phyloP scores from a whole-genome alignment of 2,888 invertebrate species.

The Carterocephalus palaemon region DNA sequence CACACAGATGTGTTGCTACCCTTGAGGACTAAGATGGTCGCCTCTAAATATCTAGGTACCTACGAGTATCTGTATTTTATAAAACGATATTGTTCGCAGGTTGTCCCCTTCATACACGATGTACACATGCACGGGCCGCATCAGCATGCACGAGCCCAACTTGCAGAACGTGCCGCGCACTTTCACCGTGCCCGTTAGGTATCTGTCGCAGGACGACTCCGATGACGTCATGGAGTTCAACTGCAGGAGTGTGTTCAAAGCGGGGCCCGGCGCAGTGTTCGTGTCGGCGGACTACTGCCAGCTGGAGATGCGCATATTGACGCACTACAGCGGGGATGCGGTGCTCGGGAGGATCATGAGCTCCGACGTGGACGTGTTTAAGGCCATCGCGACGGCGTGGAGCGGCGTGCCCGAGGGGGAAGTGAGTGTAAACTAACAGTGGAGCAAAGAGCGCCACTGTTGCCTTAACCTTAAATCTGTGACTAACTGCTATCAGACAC shows the following conservation, averaged over 20 bases:
- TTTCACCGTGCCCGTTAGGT: slow-evolving; percentile 80
- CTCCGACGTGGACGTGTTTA: slow-evolving; percentile 87
- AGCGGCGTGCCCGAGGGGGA: slow-evolving; percentile 81
- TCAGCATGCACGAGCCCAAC: slow-evolving; percentile 95
- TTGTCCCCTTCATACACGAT: slow-evolving; percentile 84
- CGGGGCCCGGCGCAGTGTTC: slow-evolving; percentile 79
- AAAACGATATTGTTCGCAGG: slow-evolving; percentile 58
- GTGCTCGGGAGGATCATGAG: slow-evolving; percentile 83
- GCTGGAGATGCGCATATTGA: slow-evolving; percentile 94
- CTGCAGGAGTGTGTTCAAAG: slow-evolving; percentile 84
- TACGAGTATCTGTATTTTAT: slow-evolving; percentile 27
- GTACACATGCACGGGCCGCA: slow-evolving; percentile 87
- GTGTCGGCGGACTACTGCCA: slow-evolving; percentile 98
- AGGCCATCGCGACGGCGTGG: slow-evolving; percentile 91
- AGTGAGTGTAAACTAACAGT: slow-evolving; percentile 72
- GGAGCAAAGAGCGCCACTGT: too few relatives aligned
- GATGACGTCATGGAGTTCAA: slow-evolving; percentile 73
- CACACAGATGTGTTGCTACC: too few relatives aligned
- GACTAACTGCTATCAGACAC: too few relatives aligned
- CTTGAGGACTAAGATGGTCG: too few relatives aligned
- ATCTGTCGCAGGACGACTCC: slow-evolving; percentile 41
- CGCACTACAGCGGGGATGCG: slow-evolving; percentile 91
- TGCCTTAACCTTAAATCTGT: too few relatives aligned
- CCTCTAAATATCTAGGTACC: too few relatives aligned
- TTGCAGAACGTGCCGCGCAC: slow-evolving; percentile 94